Base-by-base conservation (phyloP, 2,113 vertebrate genomes). In the Hippolais icterina region DNA sequence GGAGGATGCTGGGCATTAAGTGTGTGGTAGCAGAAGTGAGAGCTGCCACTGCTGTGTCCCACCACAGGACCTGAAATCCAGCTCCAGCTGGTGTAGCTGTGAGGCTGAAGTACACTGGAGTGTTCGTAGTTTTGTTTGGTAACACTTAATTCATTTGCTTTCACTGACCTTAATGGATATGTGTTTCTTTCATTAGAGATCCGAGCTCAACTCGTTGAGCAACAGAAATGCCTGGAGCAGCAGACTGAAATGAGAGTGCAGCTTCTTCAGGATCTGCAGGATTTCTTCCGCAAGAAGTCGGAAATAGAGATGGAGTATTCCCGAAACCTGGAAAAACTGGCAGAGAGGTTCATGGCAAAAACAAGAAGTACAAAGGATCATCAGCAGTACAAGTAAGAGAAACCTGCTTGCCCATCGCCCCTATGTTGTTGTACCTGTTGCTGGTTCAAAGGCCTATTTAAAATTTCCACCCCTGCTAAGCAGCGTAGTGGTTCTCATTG, bases 301-400 rank as follows among this genome's bases (percentile, higher is more conserved):
- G 99, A 99, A 97, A 99, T 99, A 86, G 99, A 99, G 97, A 99
- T 99, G 56, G 99, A 99, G 69, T 99, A 99, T 95, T 99, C 99
- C 52, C 98, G 99, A 70, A 99, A 99, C 96, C 94, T 99, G 88
- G 99, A 99, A 97, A 99, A 99, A 85, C 95, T 99, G 94, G 99
- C 99, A 3, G 99, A 99, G 80, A 99, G 99, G 87, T 99, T 99
- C 97, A 99, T 99, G 99, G 99, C 99, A 27, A 99, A 99, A 98
- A 99, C 99, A 23, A 98, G 99, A 97, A 99, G 99, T 97, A 99
- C 99, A 41, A 99, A 99, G 93, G 99, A 99, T 85, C 99, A 99
- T 96, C 99, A 99, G 66, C 99, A 99, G 82, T 99, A 99, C 97
- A 99, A 99, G 99, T 99, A 95, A 98, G 98, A 89, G 44, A 87